A percentile compares a stretch with the other conserved stretches of the same genome.
Evolutionary conservation across 2,797 vertebrate species (phyloP).

Genomic region (Chloroceryle inda): DNA sequence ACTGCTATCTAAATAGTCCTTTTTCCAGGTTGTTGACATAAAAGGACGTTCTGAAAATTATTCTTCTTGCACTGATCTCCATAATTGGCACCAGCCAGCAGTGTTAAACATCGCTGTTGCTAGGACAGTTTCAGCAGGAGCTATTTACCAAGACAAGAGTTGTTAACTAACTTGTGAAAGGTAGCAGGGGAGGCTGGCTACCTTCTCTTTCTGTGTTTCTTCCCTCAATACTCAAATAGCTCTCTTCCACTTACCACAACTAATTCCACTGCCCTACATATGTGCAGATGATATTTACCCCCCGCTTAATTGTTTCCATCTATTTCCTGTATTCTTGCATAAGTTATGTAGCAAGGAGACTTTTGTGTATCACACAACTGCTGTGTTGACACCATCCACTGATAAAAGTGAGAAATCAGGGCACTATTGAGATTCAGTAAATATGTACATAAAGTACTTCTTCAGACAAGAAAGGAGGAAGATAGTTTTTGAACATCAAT

Average conservation of each 20-base stretch:
- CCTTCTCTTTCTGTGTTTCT: not conserved
- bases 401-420: slow-evolving; percentile 38
- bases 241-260: not conserved
- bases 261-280: not conserved
- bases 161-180: not conserved
- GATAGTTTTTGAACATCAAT: slow-evolving; percentile 33
- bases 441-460: slow-evolving; percentile 50
- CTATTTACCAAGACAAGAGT: not conserved
- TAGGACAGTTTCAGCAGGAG: slow-evolving; percentile 1
- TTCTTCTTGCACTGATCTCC: not conserved
- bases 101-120: not conserved
- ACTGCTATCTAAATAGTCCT: not conserved
- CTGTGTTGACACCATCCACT: slow-evolving; percentile 26
- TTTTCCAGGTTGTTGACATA: not conserved
- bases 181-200: not conserved
- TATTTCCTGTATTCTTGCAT: not conserved
- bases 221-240: not conserved
- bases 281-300: not conserved
- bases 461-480: not conserved
- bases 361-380: not conserved
- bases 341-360: not conserved
- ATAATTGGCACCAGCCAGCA: not conserved
- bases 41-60: not conserved
- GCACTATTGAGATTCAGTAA: slow-evolving; percentile 62
- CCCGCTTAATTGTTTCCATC: not conserved